Evolutionary conservation across 1,140 invertebrate species (phyloP), one percentile per base, ranked within the genome.

Genomic region (Dolichoris vasculosae): DNA sequence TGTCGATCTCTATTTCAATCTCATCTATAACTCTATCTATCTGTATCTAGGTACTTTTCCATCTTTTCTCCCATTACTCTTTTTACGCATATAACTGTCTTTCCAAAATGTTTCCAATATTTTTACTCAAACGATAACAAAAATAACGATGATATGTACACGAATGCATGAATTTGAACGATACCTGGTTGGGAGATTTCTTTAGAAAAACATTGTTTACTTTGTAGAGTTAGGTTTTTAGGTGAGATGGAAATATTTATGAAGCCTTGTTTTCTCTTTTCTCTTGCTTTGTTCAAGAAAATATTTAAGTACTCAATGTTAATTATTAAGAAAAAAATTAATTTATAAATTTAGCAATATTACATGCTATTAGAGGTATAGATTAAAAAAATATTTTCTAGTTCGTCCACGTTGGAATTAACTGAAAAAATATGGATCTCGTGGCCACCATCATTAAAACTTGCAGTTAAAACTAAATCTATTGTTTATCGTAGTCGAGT

Each of bases 121-220:
- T 82, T 85, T 76, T 85, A 85, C 30, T 48, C 26, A 32, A 80
- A 69, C 69, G 78, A 81, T 75, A 63, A 81, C 13, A 32, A 67
- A 32, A 43, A 11, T 63, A 13, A 71, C 63, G 46, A 80, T 80
- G 46, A 63, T 51, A 43, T 55, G 69, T 67, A 55, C 15, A 64
- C 20, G 13, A 84, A 59, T 30, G 26, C n/a, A 55, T n/a, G 40
- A 43, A 0, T 8, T 84, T 79, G 71, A 38, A 78, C 17, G 11
- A 67, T 26, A 71, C 59, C 80, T 82, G 79, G 77, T 43, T 86
- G 73, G 79, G 64, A 82, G 20, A 80, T 82, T 86, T 82, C 59
- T 43, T 78, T 82, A 38, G 30, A 23, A 75, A 85, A 81, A 46
- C 17, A 48, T 11, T 63, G 20, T 32, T 64, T 8, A 76, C 13